Evolutionary conservation across 2,113 vertebrate genomes (phyloP).

Genomic region (Indri indri): DNA sequence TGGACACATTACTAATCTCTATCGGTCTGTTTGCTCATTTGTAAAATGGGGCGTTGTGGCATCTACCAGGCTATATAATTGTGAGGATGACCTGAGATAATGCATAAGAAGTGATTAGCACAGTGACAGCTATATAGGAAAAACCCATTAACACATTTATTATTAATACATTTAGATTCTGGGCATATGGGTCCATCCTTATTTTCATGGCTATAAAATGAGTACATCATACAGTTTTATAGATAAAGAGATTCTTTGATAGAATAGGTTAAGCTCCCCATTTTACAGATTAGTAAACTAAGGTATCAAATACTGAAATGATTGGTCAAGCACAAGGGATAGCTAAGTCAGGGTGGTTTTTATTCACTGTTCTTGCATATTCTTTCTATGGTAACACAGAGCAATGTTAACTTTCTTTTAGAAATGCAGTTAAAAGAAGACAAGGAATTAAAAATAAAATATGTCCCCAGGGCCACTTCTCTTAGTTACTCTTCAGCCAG

Average conservation of each 20-base stretch:
- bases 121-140: background rate
- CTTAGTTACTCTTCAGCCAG: background rate
- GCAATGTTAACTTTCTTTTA: background rate
- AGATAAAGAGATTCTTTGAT: background rate
- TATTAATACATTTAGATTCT: background rate
- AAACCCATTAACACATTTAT: background rate
- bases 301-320: background rate
- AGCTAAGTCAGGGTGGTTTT: background rate
- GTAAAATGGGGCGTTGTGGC: background rate
- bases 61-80: background rate
- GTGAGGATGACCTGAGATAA: background rate
- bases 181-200: background rate
- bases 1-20: background rate
- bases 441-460: background rate
- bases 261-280: background rate
- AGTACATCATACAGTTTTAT: background rate
- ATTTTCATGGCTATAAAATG: background rate
- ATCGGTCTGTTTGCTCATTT: background rate
- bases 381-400: background rate
- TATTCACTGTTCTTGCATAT: background rate
- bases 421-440: background rate
- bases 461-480: background rate
- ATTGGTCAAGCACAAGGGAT: background rate
- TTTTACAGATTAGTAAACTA: background rate
- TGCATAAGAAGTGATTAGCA: background rate